These are phyloP conservation scores for Emberiza fucata DNA, from an alignment of 2,113 vertebrate species.

Conservation along the genomic window DNA sequence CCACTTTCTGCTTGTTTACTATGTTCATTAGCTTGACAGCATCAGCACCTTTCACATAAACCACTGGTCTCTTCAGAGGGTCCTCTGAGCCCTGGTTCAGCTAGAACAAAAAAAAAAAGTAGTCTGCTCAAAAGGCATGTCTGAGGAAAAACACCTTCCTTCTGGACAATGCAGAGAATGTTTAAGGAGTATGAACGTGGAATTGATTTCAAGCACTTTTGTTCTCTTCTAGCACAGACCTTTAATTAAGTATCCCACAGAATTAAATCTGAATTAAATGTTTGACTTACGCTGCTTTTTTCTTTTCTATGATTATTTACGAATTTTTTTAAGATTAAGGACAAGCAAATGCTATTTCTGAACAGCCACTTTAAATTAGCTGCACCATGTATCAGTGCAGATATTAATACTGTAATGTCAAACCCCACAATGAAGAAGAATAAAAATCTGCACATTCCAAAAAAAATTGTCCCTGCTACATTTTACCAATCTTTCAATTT, in stretches of 20 bases:
- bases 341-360: neutral
- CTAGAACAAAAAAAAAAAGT: conserved; percentile 59
- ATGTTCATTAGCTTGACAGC: conserved; percentile 98
- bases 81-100: conserved; percentile 93
- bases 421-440: neutral
- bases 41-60: conserved; percentile 98
- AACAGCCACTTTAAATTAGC: neutral
- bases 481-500: neutral
- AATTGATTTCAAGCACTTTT: neutral
- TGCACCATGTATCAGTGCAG: neutral
- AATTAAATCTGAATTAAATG: neutral
- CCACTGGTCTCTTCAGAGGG: conserved; percentile 94
- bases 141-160: neutral
- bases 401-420: neutral
- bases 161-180: neutral
- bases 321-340: neutral
- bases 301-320: too few relatives aligned
- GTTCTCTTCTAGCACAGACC: neutral
- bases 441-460: neutral
- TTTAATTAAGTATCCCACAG: neutral
- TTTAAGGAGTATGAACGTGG: neutral
- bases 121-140: neutral
- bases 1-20: conserved; percentile 98
- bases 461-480: neutral
- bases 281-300: neutral